Percentiles rank a stretch among this genome's conserved stretches.
phyloP scores from a whole-genome alignment of 2,888 invertebrate species.

The Myathropa florea region DNA sequence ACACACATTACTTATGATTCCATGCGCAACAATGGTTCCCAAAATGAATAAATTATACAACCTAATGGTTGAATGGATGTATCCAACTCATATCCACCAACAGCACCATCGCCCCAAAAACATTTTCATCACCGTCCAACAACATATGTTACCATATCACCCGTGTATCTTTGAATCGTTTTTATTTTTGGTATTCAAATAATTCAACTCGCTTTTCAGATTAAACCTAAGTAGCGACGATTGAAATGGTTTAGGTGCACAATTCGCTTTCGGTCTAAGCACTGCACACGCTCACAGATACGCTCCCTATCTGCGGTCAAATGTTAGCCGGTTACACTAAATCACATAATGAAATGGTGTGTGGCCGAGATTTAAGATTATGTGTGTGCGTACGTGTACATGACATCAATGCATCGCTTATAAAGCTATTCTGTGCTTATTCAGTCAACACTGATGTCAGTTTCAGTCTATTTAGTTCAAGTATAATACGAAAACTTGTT shows the following conservation, averaged over 20 bases:
- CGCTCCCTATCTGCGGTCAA: slow-evolving; percentile 34
- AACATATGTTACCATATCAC: slow-evolving; percentile 22
- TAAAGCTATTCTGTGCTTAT: slow-evolving; percentile 22
- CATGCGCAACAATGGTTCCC: slow-evolving; percentile 5
- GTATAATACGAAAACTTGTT: slow-evolving; percentile 62
- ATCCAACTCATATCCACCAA: slow-evolving; percentile 6
- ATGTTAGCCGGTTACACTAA: slow-evolving; percentile 54
- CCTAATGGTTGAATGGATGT: slow-evolving; percentile 22
- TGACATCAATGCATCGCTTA: slow-evolving; percentile 58
- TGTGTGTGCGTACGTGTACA: slow-evolving; percentile 15
- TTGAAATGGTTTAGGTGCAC: slow-evolving; percentile 55
- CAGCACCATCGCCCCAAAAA: slow-evolving; percentile 6
- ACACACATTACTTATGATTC: slow-evolving; percentile 15
- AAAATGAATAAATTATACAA: slow-evolving; percentile 27
- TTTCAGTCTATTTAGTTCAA: slow-evolving; percentile 70
- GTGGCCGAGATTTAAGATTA: neutral
- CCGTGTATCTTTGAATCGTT: slow-evolving; percentile 8
- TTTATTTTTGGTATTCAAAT: slow-evolving; percentile 42
- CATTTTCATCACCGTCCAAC: slow-evolving; percentile 3
- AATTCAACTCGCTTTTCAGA: slow-evolving; percentile 39
- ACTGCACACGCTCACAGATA: slow-evolving; percentile 13
- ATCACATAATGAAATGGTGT: slow-evolving; percentile 8
- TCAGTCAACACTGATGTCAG: slow-evolving; percentile 65
- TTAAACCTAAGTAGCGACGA: slow-evolving; percentile 40
- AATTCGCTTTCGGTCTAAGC: slow-evolving; percentile 53